Percentiles rank a stretch among this genome's conserved stretches.
Conservation (phyloP, 2,797 vertebrate species). For the Micrastur ruficollis region DNA sequence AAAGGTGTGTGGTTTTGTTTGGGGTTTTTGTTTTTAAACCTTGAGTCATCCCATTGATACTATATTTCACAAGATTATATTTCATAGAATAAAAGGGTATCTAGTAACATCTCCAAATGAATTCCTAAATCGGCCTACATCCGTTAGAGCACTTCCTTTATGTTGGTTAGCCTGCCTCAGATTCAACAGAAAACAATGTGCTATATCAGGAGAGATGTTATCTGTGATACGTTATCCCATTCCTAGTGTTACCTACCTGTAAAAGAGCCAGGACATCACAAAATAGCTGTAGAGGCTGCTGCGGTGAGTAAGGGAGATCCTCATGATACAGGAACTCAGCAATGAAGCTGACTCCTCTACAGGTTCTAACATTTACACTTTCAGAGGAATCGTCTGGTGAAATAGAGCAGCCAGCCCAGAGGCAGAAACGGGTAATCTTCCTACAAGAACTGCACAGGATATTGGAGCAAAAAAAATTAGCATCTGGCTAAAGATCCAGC, state of each 20-base stretch:
- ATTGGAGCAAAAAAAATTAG: background rate
- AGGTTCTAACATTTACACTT: background rate
- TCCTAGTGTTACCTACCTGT: background rate
- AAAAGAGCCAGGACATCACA: background rate
- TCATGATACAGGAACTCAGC: background rate
- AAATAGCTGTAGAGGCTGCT: background rate
- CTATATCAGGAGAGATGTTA: background rate
- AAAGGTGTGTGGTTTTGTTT: background rate
- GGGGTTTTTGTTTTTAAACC: background rate
- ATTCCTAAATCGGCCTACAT: background rate
- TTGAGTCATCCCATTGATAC: background rate
- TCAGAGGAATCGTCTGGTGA: background rate
- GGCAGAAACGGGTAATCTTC: background rate
- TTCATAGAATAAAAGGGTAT: background rate
- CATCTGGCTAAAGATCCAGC: background rate
- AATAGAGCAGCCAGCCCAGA: background rate
- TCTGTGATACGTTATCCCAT: background rate
- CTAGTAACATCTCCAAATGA: background rate
- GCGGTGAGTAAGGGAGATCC: background rate
- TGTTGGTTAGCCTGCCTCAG: background rate
- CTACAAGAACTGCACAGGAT: background rate
- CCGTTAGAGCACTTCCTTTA: background rate
- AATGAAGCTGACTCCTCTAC: background rate
- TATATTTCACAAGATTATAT: background rate
- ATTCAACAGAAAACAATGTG: background rate